phyloP scores from a whole-genome alignment of 2,888 invertebrate species.

The Temnothorax rugatulus region DNA sequence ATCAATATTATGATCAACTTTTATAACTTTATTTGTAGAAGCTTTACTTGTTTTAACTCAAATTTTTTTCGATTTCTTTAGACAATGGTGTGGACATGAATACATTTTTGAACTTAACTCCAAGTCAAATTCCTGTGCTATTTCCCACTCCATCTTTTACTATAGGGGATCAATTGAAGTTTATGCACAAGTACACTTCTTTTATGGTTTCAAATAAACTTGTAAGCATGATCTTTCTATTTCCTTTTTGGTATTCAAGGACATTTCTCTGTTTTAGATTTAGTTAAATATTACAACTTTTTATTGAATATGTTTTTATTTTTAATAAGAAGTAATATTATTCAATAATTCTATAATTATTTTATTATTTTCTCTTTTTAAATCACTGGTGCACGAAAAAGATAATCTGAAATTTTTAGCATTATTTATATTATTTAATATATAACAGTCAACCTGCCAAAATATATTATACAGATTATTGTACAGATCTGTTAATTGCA shows the following conservation, averaged over 20 bases:
- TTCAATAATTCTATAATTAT: not conserved
- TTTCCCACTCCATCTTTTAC: constrained; percentile 2
- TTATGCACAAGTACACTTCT: constrained; percentile 5
- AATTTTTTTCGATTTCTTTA: not conserved
- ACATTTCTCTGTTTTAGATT: not conserved
- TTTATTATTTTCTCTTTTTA: not conserved
- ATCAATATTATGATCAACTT: not conserved
- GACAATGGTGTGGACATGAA: constrained; percentile 5
- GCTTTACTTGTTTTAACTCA: not conserved
- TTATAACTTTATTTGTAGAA: not conserved
- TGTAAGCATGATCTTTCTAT: constrained; percentile 6
- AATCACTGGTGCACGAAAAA: not conserved
- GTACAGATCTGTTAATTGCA: not conserved
- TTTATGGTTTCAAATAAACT: constrained; percentile 14
- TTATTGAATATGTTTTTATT: not conserved
- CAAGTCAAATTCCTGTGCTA: constrained; percentile 13
- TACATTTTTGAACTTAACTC: constrained; percentile 7
- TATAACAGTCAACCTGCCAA: not conserved
- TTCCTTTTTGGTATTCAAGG: not conserved
- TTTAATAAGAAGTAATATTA: not conserved
- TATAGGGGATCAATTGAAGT: constrained; percentile 17
- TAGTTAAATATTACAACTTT: not conserved
- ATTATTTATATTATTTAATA: not conserved
- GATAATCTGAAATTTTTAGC: not conserved
- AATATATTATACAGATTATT: not conserved